These are phyloP conservation scores for Bubalus kerabau DNA, from an alignment of 2,113 vertebrate species.

Conservation along the genomic window DNA sequence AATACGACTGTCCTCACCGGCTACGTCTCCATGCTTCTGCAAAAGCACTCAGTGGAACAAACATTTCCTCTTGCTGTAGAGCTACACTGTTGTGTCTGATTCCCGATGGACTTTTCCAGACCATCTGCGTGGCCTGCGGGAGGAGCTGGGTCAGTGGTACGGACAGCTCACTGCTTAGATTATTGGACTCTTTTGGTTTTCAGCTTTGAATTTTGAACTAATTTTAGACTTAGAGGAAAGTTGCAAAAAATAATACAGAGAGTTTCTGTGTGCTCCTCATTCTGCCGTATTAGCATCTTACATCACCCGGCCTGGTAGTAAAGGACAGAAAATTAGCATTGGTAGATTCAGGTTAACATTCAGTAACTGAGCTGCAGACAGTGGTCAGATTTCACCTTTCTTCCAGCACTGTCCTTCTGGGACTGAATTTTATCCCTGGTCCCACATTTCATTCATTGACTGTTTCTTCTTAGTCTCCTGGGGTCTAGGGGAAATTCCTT, in stretches of 20 bases:
- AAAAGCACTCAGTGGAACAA: not conserved
- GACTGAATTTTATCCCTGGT: not conserved
- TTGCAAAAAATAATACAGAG: not conserved
- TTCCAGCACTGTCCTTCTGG: not conserved
- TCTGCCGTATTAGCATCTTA: not conserved
- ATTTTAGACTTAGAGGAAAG: conserved; percentile 10
- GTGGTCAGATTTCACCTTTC: not conserved
- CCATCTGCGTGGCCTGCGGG: accelerated
- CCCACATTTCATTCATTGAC: not conserved
- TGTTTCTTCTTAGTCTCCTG: not conserved
- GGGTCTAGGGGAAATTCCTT: not conserved
- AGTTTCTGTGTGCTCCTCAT: not conserved
- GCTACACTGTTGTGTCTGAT: not conserved
- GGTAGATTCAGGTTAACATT: not conserved
- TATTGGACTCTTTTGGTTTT: not conserved
- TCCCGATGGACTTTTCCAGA: not conserved
- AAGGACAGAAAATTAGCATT: not conserved
- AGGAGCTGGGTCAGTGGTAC: not conserved
- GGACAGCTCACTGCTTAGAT: not conserved
- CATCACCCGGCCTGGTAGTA: not conserved
- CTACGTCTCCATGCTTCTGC: not conserved
- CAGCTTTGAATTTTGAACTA: conserved; percentile 20
- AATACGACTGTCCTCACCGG: not conserved
- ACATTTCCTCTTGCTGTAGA: not conserved
- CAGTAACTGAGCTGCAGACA: not conserved